Conservation (phyloP, 1,140 invertebrate species). For the Eueides isabella region DNA sequence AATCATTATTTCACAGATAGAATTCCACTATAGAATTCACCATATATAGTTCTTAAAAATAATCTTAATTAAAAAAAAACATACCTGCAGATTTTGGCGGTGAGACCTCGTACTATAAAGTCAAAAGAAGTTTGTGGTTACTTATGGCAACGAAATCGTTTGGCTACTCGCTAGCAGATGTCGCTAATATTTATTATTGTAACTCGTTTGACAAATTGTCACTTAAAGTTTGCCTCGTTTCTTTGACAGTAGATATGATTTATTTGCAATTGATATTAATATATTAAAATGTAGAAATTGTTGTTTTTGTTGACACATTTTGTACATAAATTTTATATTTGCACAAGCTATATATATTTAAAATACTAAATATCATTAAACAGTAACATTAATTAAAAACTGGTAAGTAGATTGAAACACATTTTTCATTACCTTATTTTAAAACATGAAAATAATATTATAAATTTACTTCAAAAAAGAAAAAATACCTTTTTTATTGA, state of each 20-base stretch:
- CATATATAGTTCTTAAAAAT: too few relatives aligned
- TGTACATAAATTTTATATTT: not conserved
- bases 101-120: too few relatives aligned
- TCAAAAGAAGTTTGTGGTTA: not conserved
- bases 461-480: not conserved
- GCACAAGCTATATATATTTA: not conserved
- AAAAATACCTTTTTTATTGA: not conserved
- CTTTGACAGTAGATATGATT: not conserved
- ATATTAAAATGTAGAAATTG: not conserved
- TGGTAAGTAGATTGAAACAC: not conserved
- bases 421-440: not conserved
- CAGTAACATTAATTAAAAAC: not conserved
- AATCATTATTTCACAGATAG: too few relatives aligned
- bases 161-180: slow-evolving; percentile 23
- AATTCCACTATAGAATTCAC: too few relatives aligned
- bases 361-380: not conserved
- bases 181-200: not conserved
- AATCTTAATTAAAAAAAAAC: too few relatives aligned
- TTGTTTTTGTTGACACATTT: not conserved
- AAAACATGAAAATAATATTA: not conserved
- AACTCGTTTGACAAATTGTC: not conserved
- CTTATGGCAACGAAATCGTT: not conserved
- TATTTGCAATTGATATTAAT: not conserved
- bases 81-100: too few relatives aligned
- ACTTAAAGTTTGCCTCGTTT: not conserved